phyloP scores from a whole-genome alignment of 1,140 invertebrate species.

The Mylabris phalerata region DNA sequence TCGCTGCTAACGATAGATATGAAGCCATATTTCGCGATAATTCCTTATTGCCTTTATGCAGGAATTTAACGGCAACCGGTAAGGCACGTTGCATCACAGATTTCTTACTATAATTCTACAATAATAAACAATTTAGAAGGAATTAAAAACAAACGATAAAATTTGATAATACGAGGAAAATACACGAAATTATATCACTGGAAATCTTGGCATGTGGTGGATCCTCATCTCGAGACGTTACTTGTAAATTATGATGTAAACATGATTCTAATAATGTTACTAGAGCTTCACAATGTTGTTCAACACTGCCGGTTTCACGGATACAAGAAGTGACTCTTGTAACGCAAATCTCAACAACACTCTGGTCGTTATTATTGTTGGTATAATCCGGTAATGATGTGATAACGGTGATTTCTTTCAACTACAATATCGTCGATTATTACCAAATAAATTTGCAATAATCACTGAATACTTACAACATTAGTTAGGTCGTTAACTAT shows the following conservation, averaged over 20 bases:
- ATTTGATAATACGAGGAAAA: conserved; percentile 69
- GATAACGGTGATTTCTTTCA: conserved; percentile 70
- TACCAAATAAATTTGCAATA: neutral
- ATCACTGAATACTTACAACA: conserved; percentile 55
- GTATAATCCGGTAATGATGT: conserved; percentile 73
- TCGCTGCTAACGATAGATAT: conserved; percentile 86
- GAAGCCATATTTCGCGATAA: conserved; percentile 83
- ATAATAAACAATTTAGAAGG: conserved; percentile 4
- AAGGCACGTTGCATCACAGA: conserved; percentile 82
- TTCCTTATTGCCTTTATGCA: conserved; percentile 84
- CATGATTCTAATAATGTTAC: conserved; percentile 81
- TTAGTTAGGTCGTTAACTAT: conserved; percentile 81
- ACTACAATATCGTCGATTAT: conserved; percentile 40
- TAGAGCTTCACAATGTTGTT: conserved; percentile 74
- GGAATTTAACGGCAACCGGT: conserved; percentile 84
- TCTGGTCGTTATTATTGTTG: conserved; percentile 84
- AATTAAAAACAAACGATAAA: neutral
- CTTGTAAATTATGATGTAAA: conserved; percentile 79
- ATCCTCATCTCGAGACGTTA: conserved; percentile 71
- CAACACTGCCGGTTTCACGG: conserved; percentile 80
- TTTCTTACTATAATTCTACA: conserved; percentile 80
- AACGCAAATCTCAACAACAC: conserved; percentile 88
- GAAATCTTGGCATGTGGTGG: conserved; percentile 94
- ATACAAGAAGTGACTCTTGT: conserved; percentile 82
- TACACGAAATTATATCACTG: conserved; percentile 86